Percentiles rank a stretch among this genome's conserved stretches.
Conservation (phyloP, 2,113 vertebrate species). For the Lipotes vexillifer region DNA sequence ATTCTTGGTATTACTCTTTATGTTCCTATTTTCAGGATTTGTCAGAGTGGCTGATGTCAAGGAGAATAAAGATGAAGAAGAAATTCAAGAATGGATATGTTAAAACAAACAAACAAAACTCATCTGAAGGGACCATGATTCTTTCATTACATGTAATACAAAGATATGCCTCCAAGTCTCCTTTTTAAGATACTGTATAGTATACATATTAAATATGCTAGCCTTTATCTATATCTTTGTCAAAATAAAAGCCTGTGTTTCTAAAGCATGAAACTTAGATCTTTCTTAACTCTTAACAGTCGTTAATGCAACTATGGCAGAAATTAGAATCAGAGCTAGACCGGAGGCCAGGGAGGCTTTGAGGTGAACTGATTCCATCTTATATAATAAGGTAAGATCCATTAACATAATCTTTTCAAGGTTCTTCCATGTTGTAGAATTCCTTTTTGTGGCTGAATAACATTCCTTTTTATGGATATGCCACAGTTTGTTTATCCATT, state of each 20-base stretch:
- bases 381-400: neutral
- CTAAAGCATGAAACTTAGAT: neutral
- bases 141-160: neutral
- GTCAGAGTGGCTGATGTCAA: slow-evolving; percentile 5
- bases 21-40: slow-evolving; percentile 40
- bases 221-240: neutral
- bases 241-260: slow-evolving; percentile 56
- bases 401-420: neutral
- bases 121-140: neutral
- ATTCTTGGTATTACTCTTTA: neutral
- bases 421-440: neutral
- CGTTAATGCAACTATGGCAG: neutral
- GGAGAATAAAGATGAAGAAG: neutral
- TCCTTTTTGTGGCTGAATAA: neutral
- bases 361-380: neutral
- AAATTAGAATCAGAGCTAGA: neutral
- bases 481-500: neutral
- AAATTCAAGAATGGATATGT: slow-evolving; percentile 36
- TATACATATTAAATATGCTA: neutral
- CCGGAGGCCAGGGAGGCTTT: neutral
- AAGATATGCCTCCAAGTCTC: neutral
- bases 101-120: slow-evolving; percentile 2
- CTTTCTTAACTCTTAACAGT: neutral
- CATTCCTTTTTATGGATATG: neutral
- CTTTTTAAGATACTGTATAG: neutral